These are phyloP conservation scores for Neotragus moschatus DNA, from an alignment of 2,113 vertebrate species.

Conservation along the genomic window DNA sequence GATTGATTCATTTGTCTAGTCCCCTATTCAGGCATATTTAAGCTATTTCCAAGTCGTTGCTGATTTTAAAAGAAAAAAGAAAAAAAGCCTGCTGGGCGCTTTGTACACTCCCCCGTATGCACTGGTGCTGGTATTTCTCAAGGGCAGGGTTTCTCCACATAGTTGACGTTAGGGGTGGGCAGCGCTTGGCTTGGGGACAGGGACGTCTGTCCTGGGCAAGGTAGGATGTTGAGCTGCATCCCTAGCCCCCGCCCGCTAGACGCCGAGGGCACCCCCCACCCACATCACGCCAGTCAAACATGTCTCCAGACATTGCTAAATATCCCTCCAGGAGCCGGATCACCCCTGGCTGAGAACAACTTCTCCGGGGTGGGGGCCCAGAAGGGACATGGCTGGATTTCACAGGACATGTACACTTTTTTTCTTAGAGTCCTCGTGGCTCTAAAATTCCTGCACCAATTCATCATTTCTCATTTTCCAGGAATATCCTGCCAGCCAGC, in stretches of 20 bases:
- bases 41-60: neutral
- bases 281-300: neutral
- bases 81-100: neutral
- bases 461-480: neutral
- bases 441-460: neutral
- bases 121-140: neutral
- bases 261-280: too few species aligned
- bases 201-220: neutral
- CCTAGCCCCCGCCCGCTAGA: too few species aligned
- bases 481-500: neutral
- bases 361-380: neutral
- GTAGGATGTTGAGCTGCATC: too few species aligned
- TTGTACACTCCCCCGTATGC: neutral
- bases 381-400: neutral
- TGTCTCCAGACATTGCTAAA: neutral
- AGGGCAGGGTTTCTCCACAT: neutral
- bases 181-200: neutral
- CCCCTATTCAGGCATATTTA: neutral
- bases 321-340: neutral
- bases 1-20: neutral
- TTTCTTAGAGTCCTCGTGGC: too few species aligned
- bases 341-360: neutral
- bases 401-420: accelerated
- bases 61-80: neutral
- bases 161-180: neutral